These are phyloP conservation scores for Geophilus truncorum DNA, from an alignment of 2,888 invertebrate genomes.

Conservation along the genomic window DNA sequence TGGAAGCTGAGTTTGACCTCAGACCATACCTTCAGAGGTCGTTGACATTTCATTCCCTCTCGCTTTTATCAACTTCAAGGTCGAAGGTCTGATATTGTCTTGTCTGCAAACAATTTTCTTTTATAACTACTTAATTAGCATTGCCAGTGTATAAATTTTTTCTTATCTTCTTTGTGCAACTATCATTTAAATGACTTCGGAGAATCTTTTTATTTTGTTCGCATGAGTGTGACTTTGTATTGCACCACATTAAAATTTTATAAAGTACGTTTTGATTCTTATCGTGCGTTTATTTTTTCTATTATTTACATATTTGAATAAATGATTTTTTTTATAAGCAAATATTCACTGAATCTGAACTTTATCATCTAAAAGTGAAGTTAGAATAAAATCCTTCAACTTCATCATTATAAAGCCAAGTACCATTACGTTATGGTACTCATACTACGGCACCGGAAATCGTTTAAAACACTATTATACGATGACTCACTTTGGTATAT, in stretches of 20 bases:
- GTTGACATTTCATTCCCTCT: constrained; percentile 3
- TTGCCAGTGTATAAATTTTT: no score
- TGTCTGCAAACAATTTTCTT: neutral
- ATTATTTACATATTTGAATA: no score
- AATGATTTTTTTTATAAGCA: no score
- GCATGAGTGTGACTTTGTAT: no score
- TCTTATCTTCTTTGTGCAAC: neutral
- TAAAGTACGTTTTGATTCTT: no score
- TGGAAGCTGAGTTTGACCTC: neutral
- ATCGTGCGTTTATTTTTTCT: neutral
- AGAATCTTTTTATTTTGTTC: no score
- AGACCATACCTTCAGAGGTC: neutral
- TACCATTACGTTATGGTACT: neutral
- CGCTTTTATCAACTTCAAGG: constrained; percentile 20
- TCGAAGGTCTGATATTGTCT: neutral
- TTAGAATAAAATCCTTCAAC: neutral
- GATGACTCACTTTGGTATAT: neutral
- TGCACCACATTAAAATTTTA: no score
- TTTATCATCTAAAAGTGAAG: neutral
- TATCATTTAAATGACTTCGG: neutral
- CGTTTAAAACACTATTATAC: neutral
- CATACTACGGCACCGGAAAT: neutral
- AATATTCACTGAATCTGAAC: neutral
- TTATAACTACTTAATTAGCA: neutral
- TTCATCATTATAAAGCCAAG: neutral